Conservation (phyloP, 2,113 vertebrate species). For the Trochalopteron elliotii region DNA sequence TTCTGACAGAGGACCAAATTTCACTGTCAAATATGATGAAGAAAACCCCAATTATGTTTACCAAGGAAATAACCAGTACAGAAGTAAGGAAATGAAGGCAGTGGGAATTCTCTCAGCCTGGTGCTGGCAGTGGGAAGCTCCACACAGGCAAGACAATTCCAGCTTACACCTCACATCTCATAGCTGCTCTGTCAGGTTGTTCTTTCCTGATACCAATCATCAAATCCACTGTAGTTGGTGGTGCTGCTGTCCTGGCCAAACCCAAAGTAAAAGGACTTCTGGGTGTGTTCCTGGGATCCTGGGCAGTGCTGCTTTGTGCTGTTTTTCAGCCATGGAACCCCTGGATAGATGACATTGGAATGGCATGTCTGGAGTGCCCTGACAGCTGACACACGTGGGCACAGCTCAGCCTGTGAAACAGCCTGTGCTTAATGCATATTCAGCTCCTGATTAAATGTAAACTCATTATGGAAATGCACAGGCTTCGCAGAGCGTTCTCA, state of each 20-base stretch:
- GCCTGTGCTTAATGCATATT: neutral
- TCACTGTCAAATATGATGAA: neutral
- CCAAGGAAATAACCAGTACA: neutral
- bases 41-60: neutral
- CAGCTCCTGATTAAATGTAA: neutral
- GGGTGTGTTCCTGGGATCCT: neutral
- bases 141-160: neutral
- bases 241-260: neutral
- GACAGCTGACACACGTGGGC: neutral
- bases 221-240: neutral
- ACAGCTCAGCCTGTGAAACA: neutral
- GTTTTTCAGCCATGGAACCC: neutral
- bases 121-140: neutral
- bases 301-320: neutral
- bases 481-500: neutral
- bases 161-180: neutral
- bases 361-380: neutral
- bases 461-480: neutral
- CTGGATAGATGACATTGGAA: neutral
- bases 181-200: neutral
- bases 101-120: neutral
- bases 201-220: neutral
- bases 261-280: neutral
- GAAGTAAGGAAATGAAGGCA: neutral
- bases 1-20: neutral